These are phyloP conservation scores for Calvadosia cruxmelitensis DNA, from an alignment of 30 jellyfish, hydroid and myxozoan genomes.

Conservation along the genomic window DNA sequence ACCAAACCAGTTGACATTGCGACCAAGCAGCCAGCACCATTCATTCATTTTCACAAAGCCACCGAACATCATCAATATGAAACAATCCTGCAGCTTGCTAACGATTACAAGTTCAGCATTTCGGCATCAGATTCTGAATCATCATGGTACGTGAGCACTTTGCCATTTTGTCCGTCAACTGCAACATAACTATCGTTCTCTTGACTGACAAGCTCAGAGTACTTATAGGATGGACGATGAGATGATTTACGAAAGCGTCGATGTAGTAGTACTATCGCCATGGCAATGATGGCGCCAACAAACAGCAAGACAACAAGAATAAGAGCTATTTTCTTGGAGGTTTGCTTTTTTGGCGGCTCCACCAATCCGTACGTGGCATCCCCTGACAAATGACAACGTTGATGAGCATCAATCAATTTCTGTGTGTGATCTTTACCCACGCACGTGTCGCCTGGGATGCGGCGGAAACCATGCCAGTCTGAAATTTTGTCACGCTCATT, in stretches of 20 bases:
- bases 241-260: background rate
- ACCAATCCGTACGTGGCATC: background rate
- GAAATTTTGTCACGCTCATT: background rate
- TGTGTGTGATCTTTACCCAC: background rate
- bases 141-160: background rate
- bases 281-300: background rate
- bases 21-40: too few species aligned
- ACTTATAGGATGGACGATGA: background rate
- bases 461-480: conserved; percentile 3
- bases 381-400: background rate
- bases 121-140: background rate
- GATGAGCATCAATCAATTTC: background rate
- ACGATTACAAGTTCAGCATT: background rate
- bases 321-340: background rate
- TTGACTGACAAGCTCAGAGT: background rate
- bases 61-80: too few species aligned
- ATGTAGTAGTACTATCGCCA: background rate
- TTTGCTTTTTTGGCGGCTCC: background rate
- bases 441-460: background rate
- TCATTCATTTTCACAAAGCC: too few species aligned
- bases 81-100: too few species aligned
- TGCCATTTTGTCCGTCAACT: background rate
- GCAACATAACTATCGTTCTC: background rate
- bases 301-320: background rate
- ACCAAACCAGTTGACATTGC: too few species aligned